These are phyloP conservation scores for Halocynthia roretzi DNA, from an alignment of 23 tunicate genomes.

Conservation along the genomic window DNA sequence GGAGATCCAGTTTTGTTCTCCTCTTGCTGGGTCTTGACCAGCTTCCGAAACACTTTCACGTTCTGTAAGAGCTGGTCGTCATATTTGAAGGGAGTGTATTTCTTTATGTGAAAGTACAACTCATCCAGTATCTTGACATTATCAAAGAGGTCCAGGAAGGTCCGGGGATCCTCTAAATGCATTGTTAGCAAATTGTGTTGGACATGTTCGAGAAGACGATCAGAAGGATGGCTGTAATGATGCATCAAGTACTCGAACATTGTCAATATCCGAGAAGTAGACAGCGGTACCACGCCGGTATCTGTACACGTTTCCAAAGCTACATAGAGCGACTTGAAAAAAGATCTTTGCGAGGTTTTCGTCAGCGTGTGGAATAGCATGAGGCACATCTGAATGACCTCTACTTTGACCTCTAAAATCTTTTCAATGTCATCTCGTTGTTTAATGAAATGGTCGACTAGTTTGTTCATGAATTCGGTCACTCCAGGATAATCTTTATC, in stretches of 20 bases:
- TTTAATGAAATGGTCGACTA: conserved; percentile 21
- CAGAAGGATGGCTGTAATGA: conserved; percentile 30
- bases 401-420: conserved; percentile 36
- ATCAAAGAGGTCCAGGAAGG: too few relatives aligned
- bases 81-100: too few relatives aligned
- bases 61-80: too few relatives aligned
- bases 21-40: too few relatives aligned
- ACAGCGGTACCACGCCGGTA: conserved; percentile 11
- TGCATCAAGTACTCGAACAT: conserved; percentile 49
- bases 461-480: conserved; percentile 6
- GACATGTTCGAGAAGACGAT: conserved; percentile 37
- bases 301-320: not conserved
- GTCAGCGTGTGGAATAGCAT: conserved; percentile 69
- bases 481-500: conserved; percentile 15
- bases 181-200: not conserved
- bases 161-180: too few relatives aligned
- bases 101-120: too few relatives aligned
- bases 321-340: conserved; percentile 25
- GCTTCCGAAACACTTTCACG: too few relatives aligned
- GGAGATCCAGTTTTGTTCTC: too few relatives aligned
- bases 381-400: conserved; percentile 55
- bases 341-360: conserved; percentile 20
- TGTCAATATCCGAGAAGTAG: conserved; percentile 21
- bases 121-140: too few relatives aligned
- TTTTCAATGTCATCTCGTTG: not conserved